phyloP scores from a whole-genome alignment of 2,797 vertebrate genomes.

The Smutsia gigantea region DNA sequence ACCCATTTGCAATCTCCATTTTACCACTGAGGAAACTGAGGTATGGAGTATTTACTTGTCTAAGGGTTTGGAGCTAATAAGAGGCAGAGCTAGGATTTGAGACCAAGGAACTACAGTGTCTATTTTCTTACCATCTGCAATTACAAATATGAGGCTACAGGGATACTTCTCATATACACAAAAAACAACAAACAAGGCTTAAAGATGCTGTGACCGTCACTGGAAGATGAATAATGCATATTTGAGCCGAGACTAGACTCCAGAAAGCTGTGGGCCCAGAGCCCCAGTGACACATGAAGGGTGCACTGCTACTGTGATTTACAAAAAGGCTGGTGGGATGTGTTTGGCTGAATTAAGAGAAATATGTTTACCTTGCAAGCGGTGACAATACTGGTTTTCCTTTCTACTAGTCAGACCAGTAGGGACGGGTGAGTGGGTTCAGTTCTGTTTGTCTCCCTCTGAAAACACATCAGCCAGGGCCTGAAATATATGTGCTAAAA shows the following conservation, averaged over 20 bases:
- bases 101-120: neutral
- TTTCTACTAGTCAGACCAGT: neutral
- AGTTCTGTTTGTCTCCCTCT: neutral
- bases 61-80: neutral
- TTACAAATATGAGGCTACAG: neutral
- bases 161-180: neutral
- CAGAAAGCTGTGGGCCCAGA: neutral
- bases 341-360: neutral
- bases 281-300: rapidly evolving
- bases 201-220: neutral
- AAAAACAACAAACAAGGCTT: neutral
- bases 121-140: neutral
- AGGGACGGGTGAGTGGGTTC: neutral
- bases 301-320: neutral
- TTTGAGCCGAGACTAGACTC: neutral
- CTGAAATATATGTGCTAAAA: neutral
- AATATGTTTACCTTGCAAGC: neutral
- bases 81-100: neutral
- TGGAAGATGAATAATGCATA: neutral
- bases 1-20: neutral
- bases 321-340: neutral
- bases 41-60: neutral
- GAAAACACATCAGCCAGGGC: neutral
- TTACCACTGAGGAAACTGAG: neutral
- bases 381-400: neutral